Percentiles rank a stretch among this genome's conserved stretches.
phyloP scores from a whole-genome alignment of 2,888 invertebrate genomes.

The Agelastica alni region DNA sequence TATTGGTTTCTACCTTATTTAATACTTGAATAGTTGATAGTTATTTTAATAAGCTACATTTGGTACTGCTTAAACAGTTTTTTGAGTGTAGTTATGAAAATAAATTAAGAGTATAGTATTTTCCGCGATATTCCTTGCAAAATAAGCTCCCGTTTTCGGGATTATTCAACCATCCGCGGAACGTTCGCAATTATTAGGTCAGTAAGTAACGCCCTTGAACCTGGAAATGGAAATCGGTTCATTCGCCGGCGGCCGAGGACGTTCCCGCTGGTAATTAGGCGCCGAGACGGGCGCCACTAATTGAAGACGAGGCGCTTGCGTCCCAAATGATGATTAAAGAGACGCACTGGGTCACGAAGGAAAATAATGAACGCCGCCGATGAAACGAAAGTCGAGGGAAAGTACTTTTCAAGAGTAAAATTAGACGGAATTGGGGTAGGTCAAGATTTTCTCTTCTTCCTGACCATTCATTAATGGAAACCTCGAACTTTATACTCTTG shows the following conservation, averaged over 20 bases:
- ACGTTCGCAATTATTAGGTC: slow-evolving; percentile 41
- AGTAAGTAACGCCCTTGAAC: slow-evolving; percentile 53
- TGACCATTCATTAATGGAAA: slow-evolving; percentile 41
- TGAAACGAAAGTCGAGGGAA: slow-evolving; percentile 54
- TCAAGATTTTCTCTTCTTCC: slow-evolving; percentile 46
- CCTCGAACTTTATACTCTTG: slow-evolving; percentile 24
- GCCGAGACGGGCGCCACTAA: slow-evolving; percentile 52
- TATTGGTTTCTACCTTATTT: too few species aligned
- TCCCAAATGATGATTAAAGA: slow-evolving; percentile 54
- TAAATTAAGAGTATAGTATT: too few species aligned
- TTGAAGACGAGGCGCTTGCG: slow-evolving; percentile 54
- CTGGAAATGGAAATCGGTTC: slow-evolving; percentile 32
- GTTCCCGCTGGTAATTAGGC: slow-evolving; percentile 55
- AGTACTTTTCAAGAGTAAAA: slow-evolving; percentile 58
- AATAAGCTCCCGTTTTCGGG: background rate
- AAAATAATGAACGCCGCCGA: slow-evolving; percentile 51
- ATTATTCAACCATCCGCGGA: background rate
- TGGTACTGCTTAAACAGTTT: too few species aligned
- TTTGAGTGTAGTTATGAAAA: too few species aligned
- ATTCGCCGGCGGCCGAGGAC: slow-evolving; percentile 24
- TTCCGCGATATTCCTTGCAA: background rate
- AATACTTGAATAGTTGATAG: too few species aligned
- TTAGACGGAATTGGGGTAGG: slow-evolving; percentile 56
- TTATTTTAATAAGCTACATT: too few species aligned
- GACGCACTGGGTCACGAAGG: slow-evolving; percentile 55